These are phyloP conservation scores for Chymomyza caudatula DNA, from an alignment of 2,888 invertebrate genomes.

Conservation along the genomic window DNA sequence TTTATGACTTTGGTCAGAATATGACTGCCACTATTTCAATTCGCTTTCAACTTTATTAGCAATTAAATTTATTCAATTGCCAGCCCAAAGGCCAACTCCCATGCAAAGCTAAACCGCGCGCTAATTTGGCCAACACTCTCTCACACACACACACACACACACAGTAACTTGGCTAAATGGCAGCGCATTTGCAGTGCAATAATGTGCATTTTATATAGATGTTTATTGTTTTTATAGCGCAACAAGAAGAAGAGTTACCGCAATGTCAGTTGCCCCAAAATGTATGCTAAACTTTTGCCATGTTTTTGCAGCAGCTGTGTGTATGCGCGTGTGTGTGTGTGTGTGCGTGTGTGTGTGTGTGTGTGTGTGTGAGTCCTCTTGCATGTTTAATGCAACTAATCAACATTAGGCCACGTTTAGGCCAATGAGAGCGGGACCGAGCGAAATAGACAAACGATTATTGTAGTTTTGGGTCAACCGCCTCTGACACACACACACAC, in stretches of 20 bases:
- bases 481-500: constrained; percentile 16
- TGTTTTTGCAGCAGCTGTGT: not conserved
- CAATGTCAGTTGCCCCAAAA: constrained; percentile 16
- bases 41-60: constrained; percentile 50
- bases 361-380: constrained; percentile 38
- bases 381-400: constrained; percentile 70
- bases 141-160: constrained; percentile 5
- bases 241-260: not conserved
- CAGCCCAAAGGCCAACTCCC: constrained; percentile 23
- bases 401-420: constrained; percentile 66
- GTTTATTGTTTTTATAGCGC: constrained; percentile 38
- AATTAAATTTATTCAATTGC: constrained; percentile 70
- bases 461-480: constrained; percentile 58
- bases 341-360: not conserved
- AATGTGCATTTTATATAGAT: constrained; percentile 37
- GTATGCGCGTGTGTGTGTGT: not conserved
- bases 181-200: constrained; percentile 21
- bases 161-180: constrained; percentile 14
- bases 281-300: constrained; percentile 31
- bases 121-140: constrained; percentile 42
- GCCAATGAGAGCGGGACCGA: constrained; percentile 4
- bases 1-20: not conserved
- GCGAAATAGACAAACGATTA: constrained; percentile 16
- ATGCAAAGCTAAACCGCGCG: constrained; percentile 49
- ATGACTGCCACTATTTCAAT: constrained; percentile 24